Percentiles rank a stretch among this genome's conserved stretches.
Conservation (phyloP, 2,888 invertebrate species). For the Catocala nupta region DNA sequence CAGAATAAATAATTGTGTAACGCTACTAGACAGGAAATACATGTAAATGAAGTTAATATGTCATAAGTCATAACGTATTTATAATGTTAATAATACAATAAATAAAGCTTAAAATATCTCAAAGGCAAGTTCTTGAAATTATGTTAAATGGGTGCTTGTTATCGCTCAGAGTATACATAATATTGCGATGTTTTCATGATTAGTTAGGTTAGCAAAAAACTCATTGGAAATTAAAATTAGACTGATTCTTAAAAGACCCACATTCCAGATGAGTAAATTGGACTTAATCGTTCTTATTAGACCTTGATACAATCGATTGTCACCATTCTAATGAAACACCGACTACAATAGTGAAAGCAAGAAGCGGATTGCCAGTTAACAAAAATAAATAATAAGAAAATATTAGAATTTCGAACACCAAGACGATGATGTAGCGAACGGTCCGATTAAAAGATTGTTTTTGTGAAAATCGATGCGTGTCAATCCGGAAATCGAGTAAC, state of each 20-base stretch:
- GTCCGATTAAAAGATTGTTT: slow-evolving; percentile 25
- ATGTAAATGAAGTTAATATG: too few species aligned
- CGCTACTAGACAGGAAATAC: too few species aligned
- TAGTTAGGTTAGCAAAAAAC: not conserved
- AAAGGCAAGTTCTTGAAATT: too few species aligned
- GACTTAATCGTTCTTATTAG: slow-evolving; percentile 35
- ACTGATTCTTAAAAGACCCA: slow-evolving; percentile 19
- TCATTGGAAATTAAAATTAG: slow-evolving; percentile 29
- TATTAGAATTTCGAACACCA: slow-evolving; percentile 21
- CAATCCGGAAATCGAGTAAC: slow-evolving; percentile 11
- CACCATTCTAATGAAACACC: slow-evolving; percentile 51
- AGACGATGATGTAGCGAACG: slow-evolving; percentile 14
- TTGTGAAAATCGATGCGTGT: slow-evolving; percentile 17
- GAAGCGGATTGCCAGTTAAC: slow-evolving; percentile 39
- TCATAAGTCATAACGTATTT: too few species aligned
- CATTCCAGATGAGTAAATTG: slow-evolving; percentile 30
- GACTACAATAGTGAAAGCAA: slow-evolving; percentile 62
- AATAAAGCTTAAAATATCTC: too few species aligned
- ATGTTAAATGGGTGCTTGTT: not conserved
- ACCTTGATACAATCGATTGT: slow-evolving; percentile 58
- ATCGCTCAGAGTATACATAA: not conserved
- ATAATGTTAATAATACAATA: too few species aligned
- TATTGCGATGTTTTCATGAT: not conserved
- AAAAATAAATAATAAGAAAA: slow-evolving; percentile 44
- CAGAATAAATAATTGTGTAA: too few species aligned